Evolutionary conservation across 2,113 vertebrate species (phyloP).

Genomic region (Bos taurus): DNA sequence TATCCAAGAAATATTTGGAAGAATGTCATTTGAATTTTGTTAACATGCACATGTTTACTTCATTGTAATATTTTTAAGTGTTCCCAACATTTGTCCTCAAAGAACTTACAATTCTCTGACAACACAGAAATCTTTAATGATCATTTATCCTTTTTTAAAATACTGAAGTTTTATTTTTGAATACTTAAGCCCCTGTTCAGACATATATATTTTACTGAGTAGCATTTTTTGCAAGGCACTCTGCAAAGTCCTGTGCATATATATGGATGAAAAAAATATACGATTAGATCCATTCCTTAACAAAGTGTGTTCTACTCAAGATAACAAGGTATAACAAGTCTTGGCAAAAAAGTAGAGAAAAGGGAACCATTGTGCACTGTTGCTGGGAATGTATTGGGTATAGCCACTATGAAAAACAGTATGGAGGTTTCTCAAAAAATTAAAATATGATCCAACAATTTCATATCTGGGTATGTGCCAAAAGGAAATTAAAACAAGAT

Average conservation of each 20-base stretch:
- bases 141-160: not conserved
- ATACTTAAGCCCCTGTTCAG: not conserved
- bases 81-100: not conserved
- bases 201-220: not conserved
- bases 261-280: not conserved
- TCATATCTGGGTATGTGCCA: not conserved
- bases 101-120: not conserved
- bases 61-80: not conserved
- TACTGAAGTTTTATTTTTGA: not conserved
- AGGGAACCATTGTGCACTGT: not conserved
- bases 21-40: not conserved
- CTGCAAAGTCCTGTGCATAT: not conserved
- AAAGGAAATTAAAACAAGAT: not conserved
- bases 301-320: not conserved
- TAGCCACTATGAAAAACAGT: not conserved
- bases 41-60: conserved; percentile 26
- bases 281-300: not conserved
- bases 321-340: not conserved
- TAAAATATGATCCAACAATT: not conserved
- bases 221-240: not conserved
- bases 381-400: not conserved
- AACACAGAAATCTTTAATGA: not conserved
- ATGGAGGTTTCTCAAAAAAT: not conserved
- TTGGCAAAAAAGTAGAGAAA: not conserved
- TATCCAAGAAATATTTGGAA: not conserved